phyloP scores from a whole-genome alignment of 2,797 vertebrate genomes.

The Oreonectes daqikongensis region DNA sequence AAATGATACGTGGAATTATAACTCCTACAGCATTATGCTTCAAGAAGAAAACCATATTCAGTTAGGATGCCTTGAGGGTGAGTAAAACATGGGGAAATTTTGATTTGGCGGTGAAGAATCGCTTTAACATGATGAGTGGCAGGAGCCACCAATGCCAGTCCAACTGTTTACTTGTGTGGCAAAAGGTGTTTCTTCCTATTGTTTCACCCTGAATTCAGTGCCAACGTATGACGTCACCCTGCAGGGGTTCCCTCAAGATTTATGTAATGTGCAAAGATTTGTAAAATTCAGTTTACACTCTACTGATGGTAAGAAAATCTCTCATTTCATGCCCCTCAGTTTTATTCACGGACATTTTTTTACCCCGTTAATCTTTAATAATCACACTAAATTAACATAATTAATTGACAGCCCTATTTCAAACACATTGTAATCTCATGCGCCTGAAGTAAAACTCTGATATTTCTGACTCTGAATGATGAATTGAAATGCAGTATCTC shows the following conservation, averaged over 20 bases:
- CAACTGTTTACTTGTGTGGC: neutral
- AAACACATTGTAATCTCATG: conserved; percentile 40
- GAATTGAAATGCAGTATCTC: conserved; percentile 25
- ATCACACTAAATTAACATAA: neutral
- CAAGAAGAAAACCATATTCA: too few species aligned
- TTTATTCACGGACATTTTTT: neutral
- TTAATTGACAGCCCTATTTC: conserved; percentile 29
- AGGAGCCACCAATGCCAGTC: too few species aligned
- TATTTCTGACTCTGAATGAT: conserved; percentile 20
- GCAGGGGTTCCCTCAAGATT: neutral
- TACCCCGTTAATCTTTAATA: neutral
- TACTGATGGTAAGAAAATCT: neutral
- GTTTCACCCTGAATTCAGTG: neutral
- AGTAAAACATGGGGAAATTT: too few species aligned
- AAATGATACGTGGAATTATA: too few species aligned
- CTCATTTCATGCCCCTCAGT: neutral
- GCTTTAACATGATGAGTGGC: too few species aligned
- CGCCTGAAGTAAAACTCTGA: conserved; percentile 28
- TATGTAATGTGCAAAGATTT: too few species aligned
- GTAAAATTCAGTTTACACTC: neutral
- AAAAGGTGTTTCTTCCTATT: neutral
- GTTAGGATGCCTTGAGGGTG: too few species aligned
- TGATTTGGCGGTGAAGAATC: too few species aligned
- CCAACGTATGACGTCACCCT: neutral
- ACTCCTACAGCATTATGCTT: too few species aligned